Conservation (phyloP, 2,113 vertebrate species). For the Electrona antarctica region DNA sequence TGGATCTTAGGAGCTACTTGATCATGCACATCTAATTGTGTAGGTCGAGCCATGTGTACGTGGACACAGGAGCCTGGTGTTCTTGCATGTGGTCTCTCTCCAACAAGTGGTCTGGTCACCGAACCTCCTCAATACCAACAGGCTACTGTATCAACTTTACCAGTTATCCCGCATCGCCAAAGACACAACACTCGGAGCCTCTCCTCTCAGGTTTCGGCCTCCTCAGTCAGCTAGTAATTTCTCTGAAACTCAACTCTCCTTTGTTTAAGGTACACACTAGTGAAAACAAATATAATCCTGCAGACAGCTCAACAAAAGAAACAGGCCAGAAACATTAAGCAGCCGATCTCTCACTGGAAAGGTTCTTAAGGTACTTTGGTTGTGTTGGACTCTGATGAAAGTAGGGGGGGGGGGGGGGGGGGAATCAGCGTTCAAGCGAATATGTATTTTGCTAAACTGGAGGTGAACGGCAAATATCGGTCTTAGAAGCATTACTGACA, state of each 20-base stretch:
- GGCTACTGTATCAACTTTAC: background rate
- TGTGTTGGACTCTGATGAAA: slow-evolving; percentile 3
- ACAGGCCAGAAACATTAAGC: background rate
- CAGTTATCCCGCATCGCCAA: background rate
- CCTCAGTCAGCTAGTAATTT: background rate
- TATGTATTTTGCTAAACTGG: slow-evolving; percentile 54
- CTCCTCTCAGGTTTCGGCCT: background rate
- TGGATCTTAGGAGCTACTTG: background rate
- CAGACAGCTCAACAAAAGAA: background rate
- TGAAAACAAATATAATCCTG: background rate
- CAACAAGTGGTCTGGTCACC: no score
- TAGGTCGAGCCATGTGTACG: background rate
- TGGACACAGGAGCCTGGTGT: no score
- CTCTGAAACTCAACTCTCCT: background rate
- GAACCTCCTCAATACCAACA: background rate
- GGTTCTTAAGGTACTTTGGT: background rate
- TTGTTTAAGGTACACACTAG: background rate
- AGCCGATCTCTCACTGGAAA: background rate
- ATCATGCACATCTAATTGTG: background rate
- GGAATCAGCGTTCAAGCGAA: background rate
- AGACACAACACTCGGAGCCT: background rate
- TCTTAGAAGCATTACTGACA: slow-evolving; percentile 90
- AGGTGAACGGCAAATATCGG: slow-evolving; percentile 90
- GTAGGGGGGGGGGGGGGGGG: background rate
- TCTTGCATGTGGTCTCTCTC: no score